A percentile compares a stretch with the other conserved stretches of the same genome.
phyloP scores from a whole-genome alignment of 2,113 vertebrate genomes.

The Myotis lucifugus region DNA sequence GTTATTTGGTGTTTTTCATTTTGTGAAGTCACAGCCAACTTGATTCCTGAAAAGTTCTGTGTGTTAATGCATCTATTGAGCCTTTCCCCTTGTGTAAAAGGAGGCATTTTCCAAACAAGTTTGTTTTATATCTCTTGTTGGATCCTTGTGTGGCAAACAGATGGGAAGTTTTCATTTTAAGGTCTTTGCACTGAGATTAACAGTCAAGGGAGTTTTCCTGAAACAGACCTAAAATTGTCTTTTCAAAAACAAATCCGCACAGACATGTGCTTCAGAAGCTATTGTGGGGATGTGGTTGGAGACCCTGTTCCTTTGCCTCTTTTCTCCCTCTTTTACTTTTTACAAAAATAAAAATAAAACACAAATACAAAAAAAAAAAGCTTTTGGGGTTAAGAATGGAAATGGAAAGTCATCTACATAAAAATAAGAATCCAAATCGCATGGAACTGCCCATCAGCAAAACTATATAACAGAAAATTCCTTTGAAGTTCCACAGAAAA shows the following conservation, averaged over 20 bases:
- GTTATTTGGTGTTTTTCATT: background rate
- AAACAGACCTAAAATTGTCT: background rate
- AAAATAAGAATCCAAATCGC: constrained; percentile 5
- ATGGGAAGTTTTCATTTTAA: constrained; percentile 39
- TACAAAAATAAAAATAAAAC: constrained; percentile 54
- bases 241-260: background rate
- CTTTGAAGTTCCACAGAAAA: background rate
- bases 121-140: constrained; percentile 40
- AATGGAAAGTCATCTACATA: background rate
- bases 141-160: constrained; percentile 18
- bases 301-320: background rate
- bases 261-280: background rate
- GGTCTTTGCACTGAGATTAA: background rate
- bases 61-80: background rate
- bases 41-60: constrained; percentile 32
- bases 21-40: background rate
- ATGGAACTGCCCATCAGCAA: background rate
- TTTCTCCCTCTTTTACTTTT: constrained; percentile 4
- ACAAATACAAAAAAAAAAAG: background rate
- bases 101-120: background rate
- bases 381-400: background rate
- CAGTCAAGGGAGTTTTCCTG: background rate
- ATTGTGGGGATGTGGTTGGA: background rate
- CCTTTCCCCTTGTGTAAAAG: background rate
- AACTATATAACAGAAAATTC: constrained; percentile 29